Conservation (phyloP, 2,113 vertebrate species). For the Ptilorrhoa leucosticta region DNA sequence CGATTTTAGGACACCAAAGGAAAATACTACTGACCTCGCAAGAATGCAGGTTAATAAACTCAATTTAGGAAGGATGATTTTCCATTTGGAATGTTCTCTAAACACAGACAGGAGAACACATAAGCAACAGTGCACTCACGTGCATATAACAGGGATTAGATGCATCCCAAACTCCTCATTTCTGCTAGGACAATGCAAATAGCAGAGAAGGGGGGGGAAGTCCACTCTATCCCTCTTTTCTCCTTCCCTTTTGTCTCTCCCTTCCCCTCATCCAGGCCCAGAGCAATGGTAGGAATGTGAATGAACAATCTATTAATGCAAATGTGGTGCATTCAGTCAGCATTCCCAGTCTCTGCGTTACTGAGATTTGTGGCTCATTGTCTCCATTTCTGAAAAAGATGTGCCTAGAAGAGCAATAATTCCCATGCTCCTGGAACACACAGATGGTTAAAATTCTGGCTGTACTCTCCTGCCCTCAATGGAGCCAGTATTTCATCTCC, state of each 20-base stretch:
- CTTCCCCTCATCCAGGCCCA: not conserved
- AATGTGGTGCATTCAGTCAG: not conserved
- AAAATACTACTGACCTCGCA: not conserved
- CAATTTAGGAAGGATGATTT: not conserved
- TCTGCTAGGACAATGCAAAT: not conserved
- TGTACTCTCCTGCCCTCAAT: not conserved
- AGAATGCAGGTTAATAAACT: not conserved
- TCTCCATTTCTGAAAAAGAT: not conserved
- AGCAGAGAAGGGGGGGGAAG: too few species aligned
- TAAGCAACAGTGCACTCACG: not conserved
- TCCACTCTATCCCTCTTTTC: not conserved
- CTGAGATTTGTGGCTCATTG: constrained; percentile 25
- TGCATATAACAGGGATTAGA: not conserved
- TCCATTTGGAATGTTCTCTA: not conserved
- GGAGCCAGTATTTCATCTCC: not conserved
- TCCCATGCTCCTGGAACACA: constrained; percentile 26
- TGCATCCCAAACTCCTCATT: not conserved
- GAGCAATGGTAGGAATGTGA: not conserved
- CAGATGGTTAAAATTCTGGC: not conserved
- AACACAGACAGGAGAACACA: not conserved
- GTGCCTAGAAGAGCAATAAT: constrained; percentile 17
- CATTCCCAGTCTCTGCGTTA: not conserved
- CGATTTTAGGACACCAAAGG: not conserved
- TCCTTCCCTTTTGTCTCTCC: not conserved
- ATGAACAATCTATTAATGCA: not conserved